Conservation (phyloP, 2,797 vertebrate genomes). For the Octomys mimax region DNA sequence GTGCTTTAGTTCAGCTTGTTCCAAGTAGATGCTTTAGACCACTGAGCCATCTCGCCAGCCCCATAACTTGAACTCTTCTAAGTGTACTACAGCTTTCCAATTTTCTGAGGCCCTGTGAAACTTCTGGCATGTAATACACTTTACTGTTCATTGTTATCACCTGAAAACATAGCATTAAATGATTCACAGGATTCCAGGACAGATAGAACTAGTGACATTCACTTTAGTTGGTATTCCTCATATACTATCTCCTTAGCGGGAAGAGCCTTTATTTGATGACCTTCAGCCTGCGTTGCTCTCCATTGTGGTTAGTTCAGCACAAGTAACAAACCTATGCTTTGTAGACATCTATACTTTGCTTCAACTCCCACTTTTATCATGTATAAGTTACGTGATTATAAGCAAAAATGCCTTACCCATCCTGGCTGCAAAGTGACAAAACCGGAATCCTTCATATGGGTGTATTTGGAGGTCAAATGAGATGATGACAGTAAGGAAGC, state of each 20-base stretch:
- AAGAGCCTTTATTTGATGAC: not conserved
- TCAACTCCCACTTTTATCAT: not conserved
- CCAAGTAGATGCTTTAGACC: no score
- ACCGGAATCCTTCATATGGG: not conserved
- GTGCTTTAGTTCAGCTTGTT: no score
- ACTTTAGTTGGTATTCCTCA: not conserved
- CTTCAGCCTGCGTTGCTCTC: fast-evolving
- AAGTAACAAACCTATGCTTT: not conserved
- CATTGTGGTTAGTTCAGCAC: not conserved
- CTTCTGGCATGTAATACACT: fast-evolving
- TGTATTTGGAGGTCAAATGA: not conserved
- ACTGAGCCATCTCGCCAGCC: no score
- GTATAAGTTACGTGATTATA: not conserved
- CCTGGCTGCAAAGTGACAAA: not conserved
- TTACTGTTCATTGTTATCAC: not conserved
- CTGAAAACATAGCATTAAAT: not conserved
- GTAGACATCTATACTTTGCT: not conserved
- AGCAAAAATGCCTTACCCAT: not conserved
- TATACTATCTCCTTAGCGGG: not conserved
- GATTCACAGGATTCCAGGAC: not conserved
- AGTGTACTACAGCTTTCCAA: not conserved
- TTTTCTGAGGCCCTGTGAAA: not conserved
- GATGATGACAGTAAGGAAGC: not conserved
- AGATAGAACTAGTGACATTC: not conserved
- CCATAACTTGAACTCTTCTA: not conserved